Evolutionary conservation across 1,140 invertebrate species (phyloP), one percentile per base, ranked within the genome.

Genomic region (Drosophila pruinosa): DNA sequence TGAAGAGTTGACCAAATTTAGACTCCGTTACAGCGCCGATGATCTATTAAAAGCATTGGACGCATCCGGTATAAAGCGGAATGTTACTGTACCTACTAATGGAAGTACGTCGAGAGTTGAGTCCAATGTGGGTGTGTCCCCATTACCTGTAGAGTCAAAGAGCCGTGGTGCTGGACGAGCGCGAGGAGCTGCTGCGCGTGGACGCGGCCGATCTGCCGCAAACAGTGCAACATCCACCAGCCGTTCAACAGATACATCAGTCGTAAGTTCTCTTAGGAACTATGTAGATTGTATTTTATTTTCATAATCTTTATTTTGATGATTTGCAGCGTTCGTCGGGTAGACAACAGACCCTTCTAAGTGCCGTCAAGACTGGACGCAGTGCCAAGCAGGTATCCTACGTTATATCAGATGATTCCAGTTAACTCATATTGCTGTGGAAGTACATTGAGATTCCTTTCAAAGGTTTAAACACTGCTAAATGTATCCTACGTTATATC

Each of bases 31-130:
- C 24, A 76, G 75, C 0, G 68, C 61, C 10, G 85, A 85, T 21
- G 73, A 80, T 56, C 52, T 91, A 5, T 14, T 89, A 0, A 81
- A 90, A 47, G 72, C 80, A 59, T 48, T 91, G 4, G 79, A 85
- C 45, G 36, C 22, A 5, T n/a, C 22, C 38, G 45, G 34, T 4
- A 4, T 52, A 12, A 54, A 65, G 1, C 39, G 6, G 31, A 52
- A 34, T 39, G 6, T 2, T 22, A 26, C 53, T 12, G 6, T 21
- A n/a, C 2, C 43, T 24, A 59, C 22, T 26, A 34, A 7, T 8
- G 36, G 12, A 21, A 8, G 8, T 21, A 14, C 7, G 8, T 8
- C 43, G 21, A 78, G 69, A 19, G 24, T 15, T 14, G 63, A 45
- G 5, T 2, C 21, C 0, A 63, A 61, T 24, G 31, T 31, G 10